Conservation (phyloP, 1,140 invertebrate species). For the Caenorhabditis tropicalis region DNA sequence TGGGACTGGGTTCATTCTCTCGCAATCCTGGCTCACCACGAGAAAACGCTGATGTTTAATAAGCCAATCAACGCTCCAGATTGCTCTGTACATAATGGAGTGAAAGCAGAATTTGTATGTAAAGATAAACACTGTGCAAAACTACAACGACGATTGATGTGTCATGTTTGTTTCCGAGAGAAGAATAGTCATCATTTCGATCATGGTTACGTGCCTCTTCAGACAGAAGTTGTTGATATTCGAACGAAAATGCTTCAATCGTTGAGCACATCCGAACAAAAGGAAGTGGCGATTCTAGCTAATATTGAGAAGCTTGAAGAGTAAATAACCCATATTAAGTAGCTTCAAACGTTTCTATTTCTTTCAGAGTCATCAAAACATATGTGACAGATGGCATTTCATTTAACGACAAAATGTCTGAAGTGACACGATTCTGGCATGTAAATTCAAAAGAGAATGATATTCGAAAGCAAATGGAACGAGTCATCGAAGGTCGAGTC, state of each 20-base stretch:
- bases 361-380: not conserved
- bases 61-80: not conserved
- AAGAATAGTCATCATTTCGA: not conserved
- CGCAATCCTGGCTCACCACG: not conserved
- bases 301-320: constrained; percentile 17
- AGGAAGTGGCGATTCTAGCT: not conserved
- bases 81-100: not conserved
- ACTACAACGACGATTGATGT: not conserved
- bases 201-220: not conserved
- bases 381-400: not conserved
- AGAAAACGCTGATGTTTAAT: not conserved
- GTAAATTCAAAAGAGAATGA: not conserved
- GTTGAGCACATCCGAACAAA: not conserved
- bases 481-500: not conserved
- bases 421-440: not conserved
- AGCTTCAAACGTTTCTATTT: not conserved
- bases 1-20: not conserved
- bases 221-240: not conserved
- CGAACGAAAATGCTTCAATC: not conserved
- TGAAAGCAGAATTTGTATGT: not conserved
- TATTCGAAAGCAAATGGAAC: not conserved
- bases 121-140: not conserved
- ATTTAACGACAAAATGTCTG: not conserved
- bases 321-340: not conserved
- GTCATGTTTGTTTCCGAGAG: not conserved